Evolutionary conservation across 2,113 vertebrate genomes (phyloP), one percentile per base, ranked within the genome.

Genomic region (Grammomys surdaster): DNA sequence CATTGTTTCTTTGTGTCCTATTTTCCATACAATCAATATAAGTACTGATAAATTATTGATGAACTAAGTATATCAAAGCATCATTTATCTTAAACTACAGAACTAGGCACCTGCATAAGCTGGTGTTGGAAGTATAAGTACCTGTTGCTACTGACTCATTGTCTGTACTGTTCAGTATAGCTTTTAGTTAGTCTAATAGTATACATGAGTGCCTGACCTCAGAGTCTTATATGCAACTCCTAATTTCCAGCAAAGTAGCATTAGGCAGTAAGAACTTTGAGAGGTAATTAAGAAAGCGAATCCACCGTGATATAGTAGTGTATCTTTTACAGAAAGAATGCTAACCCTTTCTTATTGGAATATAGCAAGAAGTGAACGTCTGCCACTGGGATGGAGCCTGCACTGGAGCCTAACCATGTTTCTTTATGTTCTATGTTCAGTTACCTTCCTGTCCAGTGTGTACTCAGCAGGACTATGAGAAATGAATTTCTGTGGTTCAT

Each of bases 361-460:
- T n/a, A 43, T 1, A 6, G 33, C 46, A 48, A 51, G 31, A 70
- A 20, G 12, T n/a, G 22, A 9, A 43, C 24, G 28, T 56, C 31
- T 16, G 11, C 31, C 7, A 72, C 28, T 31, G 17, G 2, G 3
- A 20, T 5, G 54, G 76, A 69, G 4, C 10, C 22, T 22, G 11
- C 46, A 10, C 14, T 12, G 26, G 46, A 94, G 22, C 26, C 8
- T 4, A 60, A 24, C 28, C 8, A 17, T 36, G 48, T 7, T 40
- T 69, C 0, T 5, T 33, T 69, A 69, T 69, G 31, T 33, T 5
- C 13, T 69, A 51, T 69, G 13, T 69, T 69, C 67, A 69, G 70
- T 4, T 7, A 31, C 11, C 7, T 46, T 12, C 0, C 16, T 40
- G 5, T 33, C 16, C 5, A 33, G 31, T 3, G 20, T 54, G 4